Evolutionary conservation across 2,797 vertebrate species (phyloP).

Genomic region (Gymnopithys bicolor): DNA sequence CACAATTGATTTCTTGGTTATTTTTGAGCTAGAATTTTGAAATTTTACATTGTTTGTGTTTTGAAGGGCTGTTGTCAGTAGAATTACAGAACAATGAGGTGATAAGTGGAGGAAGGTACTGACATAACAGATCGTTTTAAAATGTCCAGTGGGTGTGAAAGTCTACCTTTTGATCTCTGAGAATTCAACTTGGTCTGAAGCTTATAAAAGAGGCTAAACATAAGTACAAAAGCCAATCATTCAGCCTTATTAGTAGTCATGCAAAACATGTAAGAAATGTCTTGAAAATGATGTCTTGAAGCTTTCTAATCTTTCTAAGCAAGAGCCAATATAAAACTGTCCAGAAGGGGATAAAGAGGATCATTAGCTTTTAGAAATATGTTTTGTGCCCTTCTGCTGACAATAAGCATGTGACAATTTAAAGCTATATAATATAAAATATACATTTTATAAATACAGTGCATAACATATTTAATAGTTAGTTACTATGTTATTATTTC

Average conservation of each 20-base stretch:
- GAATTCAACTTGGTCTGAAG: neutral
- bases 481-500: neutral
- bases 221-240: neutral
- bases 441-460: neutral
- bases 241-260: neutral
- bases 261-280: neutral
- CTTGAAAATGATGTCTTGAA: neutral
- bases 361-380: neutral
- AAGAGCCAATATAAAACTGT: neutral
- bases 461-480: accelerated
- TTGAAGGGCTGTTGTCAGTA: neutral
- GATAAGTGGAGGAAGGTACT: neutral
- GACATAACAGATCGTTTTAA: neutral
- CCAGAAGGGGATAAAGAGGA: neutral
- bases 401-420: neutral
- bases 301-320: neutral
- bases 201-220: neutral
- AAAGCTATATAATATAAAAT: neutral
- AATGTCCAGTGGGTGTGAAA: neutral
- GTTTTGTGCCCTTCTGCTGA: neutral
- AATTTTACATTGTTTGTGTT: neutral
- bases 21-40: neutral
- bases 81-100: neutral
- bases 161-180: neutral
- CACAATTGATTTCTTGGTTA: neutral